Base-by-base conservation (phyloP, 2,797 vertebrate genomes). In the Acanthurus tractus region DNA sequence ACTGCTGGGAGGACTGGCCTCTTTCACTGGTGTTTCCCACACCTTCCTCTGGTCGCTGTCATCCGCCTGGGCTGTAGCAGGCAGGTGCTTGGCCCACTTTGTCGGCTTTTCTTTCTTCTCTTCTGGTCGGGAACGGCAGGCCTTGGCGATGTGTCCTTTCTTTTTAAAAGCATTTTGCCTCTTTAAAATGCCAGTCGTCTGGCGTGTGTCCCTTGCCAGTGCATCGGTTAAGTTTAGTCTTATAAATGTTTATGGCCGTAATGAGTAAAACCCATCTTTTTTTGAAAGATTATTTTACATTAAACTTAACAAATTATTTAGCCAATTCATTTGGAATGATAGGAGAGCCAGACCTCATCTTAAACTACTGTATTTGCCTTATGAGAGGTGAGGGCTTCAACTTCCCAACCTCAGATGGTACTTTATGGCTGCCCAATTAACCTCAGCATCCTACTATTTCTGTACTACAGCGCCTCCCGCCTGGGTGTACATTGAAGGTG, bases 401-500 rank as follows among this genome's bases (percentile, higher is more conserved):
- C 2, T 67, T 15, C 55, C 63, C 1, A 63, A 48, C 18, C 14
- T 75, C 2, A 67, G 29, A 34, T 80, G 14, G 63, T 80, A 57
- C 20, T 66, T 65, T 56, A 50, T 70, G 36, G 25, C 69, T 11
- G 49, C 49, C 5, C 56, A 78, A 2, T 8, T 59, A 14, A 67
- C 25, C 2, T 73, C 76, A 52, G 67, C 52, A 13, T 44, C 34
- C 15, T 9, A 63, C 20, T 79, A 78, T 52, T 82, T 80, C 18
- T 49, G 12, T 50, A 6, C 48, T 23, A 45, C 20, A 0, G 1
- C 55, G 0, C 45, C 63, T 2, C 69, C 69, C 38, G 63, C 67
- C 1, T 81, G 69, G 81, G 55, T 77, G 7, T 10, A 6, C n/a
- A 85, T 68, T 9, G 66, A 83, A 11, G 65, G 68, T 15, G 6